Percentiles rank a stretch among this genome's conserved stretches.
These are phyloP conservation scores for Thamnophis elegans DNA, from an alignment of 2,797 vertebrate species.

Conservation along the genomic window DNA sequence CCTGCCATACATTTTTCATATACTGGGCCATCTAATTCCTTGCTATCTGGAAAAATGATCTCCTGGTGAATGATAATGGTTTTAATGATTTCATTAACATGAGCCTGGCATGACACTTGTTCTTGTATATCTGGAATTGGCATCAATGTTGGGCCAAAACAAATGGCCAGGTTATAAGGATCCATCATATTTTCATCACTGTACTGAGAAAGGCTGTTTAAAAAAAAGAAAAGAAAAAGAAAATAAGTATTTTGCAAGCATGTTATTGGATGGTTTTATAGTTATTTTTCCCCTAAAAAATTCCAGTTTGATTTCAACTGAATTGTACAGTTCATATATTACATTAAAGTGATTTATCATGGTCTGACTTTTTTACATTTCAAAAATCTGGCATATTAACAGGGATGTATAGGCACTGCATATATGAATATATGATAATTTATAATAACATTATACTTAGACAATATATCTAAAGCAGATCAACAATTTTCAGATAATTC, in stretches of 20 bases:
- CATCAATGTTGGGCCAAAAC: constrained; percentile 97
- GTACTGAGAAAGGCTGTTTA: constrained; percentile 90
- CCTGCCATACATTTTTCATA: constrained; percentile 99
- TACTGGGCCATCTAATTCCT: constrained; percentile 93
- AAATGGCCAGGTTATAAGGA: constrained; percentile 96
- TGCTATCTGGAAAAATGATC: constrained; percentile 92
- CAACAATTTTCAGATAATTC: neutral
- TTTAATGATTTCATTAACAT: constrained; percentile 97
- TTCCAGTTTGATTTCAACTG: neutral
- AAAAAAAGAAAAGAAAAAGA: constrained; percentile 40
- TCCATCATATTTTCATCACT: constrained; percentile 99
- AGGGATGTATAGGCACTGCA: neutral
- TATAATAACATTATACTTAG: neutral
- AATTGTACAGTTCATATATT: neutral
- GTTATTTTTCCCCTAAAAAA: neutral
- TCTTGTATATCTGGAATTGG: constrained; percentile 96
- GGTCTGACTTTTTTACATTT: neutral
- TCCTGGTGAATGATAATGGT: constrained; percentile 98
- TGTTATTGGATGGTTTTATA: neutral
- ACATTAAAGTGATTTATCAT: neutral
- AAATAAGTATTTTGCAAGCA: neutral
- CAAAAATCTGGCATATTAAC: neutral
- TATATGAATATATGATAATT: neutral
- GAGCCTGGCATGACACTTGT: constrained; percentile 96
- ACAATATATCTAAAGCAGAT: neutral